These are phyloP conservation scores for Amphiprion clarkii DNA, from an alignment of 2,797 vertebrate genomes.

Conservation along the genomic window DNA sequence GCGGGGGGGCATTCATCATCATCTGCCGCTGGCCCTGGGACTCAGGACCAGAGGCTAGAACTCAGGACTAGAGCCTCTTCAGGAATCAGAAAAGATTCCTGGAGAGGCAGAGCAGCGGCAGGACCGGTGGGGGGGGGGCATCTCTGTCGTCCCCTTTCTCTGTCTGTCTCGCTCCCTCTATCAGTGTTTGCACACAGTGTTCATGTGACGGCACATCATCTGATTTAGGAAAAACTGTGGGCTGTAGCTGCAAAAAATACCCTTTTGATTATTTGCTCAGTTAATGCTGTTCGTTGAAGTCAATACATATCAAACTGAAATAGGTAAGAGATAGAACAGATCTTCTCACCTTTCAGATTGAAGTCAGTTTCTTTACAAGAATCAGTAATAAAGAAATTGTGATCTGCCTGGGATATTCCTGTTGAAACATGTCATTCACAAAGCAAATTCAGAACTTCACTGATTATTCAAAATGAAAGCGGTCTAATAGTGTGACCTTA, in stretches of 20 bases:
- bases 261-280: slow-evolving; percentile 44
- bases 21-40: slow-evolving; percentile 59
- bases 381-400: slow-evolving; percentile 12
- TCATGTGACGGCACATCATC: slow-evolving; percentile 81
- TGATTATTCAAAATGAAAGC: slow-evolving; percentile 63
- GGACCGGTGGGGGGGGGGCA: slow-evolving; percentile 60
- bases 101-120: slow-evolving; percentile 68
- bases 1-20: slow-evolving; percentile 66
- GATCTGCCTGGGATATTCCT: slow-evolving; percentile 30
- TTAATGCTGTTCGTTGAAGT: slow-evolving; percentile 48
- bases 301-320: slow-evolving; percentile 25
- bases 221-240: slow-evolving; percentile 69
- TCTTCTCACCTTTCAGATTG: slow-evolving; percentile 8
- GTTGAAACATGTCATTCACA: slow-evolving; percentile 46
- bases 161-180: slow-evolving; percentile 39
- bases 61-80: slow-evolving; percentile 64
- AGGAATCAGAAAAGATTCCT: slow-evolving; percentile 72
- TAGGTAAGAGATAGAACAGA: slow-evolving; percentile 14
- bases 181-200: slow-evolving; percentile 71
- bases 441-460: slow-evolving; percentile 38
- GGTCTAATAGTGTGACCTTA: slow-evolving; percentile 25
- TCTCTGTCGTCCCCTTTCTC: slow-evolving; percentile 30
- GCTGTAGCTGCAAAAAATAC: slow-evolving; percentile 55
- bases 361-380: slow-evolving; percentile 9
- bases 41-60: slow-evolving; percentile 67